Conservation (phyloP, 2,888 invertebrate species). For the Dryadula phaetusa region DNA sequence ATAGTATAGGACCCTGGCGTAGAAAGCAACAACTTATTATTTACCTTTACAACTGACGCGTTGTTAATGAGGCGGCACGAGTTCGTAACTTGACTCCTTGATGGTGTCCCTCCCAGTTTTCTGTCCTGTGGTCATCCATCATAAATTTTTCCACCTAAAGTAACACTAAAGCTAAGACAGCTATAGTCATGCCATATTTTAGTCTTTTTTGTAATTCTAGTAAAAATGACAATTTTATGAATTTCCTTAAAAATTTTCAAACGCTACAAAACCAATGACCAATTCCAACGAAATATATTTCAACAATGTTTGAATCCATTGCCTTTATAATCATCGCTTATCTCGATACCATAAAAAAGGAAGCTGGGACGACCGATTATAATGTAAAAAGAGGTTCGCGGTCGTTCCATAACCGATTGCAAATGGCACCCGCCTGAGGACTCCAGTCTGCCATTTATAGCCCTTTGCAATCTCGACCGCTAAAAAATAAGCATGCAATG, state of each 20-base stretch:
- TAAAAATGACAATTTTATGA: not conserved
- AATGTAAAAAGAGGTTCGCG: slow-evolving; percentile 81
- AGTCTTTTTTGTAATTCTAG: not conserved
- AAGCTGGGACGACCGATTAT: slow-evolving; percentile 77
- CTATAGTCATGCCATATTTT: not conserved
- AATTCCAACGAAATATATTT: not conserved
- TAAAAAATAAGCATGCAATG: slow-evolving; percentile 76
- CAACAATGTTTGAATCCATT: slow-evolving; percentile 57
- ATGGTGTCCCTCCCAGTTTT: slow-evolving; percentile 48
- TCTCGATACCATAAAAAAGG: slow-evolving; percentile 66
- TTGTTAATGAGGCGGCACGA: slow-evolving; percentile 75
- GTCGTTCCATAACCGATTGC: slow-evolving; percentile 83
- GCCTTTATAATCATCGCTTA: slow-evolving; percentile 46
- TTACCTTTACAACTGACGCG: slow-evolving; percentile 48
- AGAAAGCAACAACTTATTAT: slow-evolving; percentile 35
- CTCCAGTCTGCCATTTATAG: slow-evolving; percentile 76
- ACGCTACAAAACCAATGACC: not conserved
- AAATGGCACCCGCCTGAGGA: slow-evolving; percentile 80
- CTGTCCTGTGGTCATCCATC: slow-evolving; percentile 53
- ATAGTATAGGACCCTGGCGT: slow-evolving; percentile 19
- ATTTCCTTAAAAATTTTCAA: not conserved
- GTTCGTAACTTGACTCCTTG: slow-evolving; percentile 64
- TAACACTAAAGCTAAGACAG: slow-evolving; percentile 38
- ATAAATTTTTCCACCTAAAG: slow-evolving; percentile 46
- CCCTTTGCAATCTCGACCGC: slow-evolving; percentile 75